Conservation (phyloP, 2,888 invertebrate genomes). For the Isoperla grammatica region DNA sequence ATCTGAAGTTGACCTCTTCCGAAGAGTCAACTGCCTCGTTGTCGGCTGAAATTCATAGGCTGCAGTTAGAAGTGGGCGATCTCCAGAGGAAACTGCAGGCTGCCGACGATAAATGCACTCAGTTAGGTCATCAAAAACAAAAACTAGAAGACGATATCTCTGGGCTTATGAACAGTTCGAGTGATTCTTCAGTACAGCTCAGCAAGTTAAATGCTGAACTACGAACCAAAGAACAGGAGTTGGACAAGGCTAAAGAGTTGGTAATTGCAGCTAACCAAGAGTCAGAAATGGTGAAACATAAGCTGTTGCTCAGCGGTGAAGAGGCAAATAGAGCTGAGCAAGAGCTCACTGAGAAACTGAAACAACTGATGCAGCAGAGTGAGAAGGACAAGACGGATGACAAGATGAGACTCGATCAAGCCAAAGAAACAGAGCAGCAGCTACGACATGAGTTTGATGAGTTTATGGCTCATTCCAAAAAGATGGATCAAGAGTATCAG, state of each 20-base stretch:
- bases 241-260: slow-evolving; percentile 37
- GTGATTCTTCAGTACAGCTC: slow-evolving; percentile 55
- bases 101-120: slow-evolving; percentile 30
- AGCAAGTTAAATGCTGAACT: slow-evolving; percentile 52
- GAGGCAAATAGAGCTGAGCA: slow-evolving; percentile 34
- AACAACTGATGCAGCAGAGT: slow-evolving; percentile 37
- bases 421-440: slow-evolving; percentile 43
- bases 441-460: slow-evolving; percentile 44
- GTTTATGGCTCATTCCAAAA: slow-evolving; percentile 40
- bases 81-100: slow-evolving; percentile 30
- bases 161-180: slow-evolving; percentile 53
- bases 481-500: slow-evolving; percentile 38
- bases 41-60: slow-evolving; percentile 45
- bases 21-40: slow-evolving; percentile 54
- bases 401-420: slow-evolving; percentile 43
- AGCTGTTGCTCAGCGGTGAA: slow-evolving; percentile 44
- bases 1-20: slow-evolving; percentile 37
- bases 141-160: slow-evolving; percentile 45
- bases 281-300: slow-evolving; percentile 41
- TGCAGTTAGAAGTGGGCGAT: slow-evolving; percentile 51
- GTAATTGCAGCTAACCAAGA: slow-evolving; percentile 33
- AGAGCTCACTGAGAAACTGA: slow-evolving; percentile 35
- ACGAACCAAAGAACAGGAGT: slow-evolving; percentile 49
- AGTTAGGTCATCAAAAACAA: slow-evolving; percentile 37
- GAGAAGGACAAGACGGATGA: slow-evolving; percentile 46